Base-by-base conservation (phyloP, 2,797 vertebrate genomes). In the Helicolenus hilgendorfi region DNA sequence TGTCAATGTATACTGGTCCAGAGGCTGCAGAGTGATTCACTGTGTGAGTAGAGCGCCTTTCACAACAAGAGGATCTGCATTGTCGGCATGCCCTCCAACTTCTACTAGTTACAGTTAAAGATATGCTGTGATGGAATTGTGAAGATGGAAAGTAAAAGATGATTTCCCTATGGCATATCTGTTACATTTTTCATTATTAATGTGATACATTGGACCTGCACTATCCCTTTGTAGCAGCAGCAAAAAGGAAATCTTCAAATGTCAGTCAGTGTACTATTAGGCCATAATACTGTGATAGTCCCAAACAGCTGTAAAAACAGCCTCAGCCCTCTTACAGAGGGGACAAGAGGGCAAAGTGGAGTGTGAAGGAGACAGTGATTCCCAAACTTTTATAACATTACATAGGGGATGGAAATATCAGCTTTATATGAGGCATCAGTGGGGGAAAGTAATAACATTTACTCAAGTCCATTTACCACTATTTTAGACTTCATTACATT, bases 281-380 rank as follows among this genome's bases (percentile, higher is more conserved):
- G 31, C 31, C 29, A 4, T 64, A 58, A 72, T 6, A 67, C 6
- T 63, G 26, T 63, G 36, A 60, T 31, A 1, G 18, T 36, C 14
- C 36, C 49, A 56, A 55, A 77, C 49, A 58, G 73, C 60, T 62
- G 72, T 65, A 36, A 72, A 29, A 83, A 41, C 45, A 72, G 26
- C 22, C 14, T 58, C 8, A 75, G 71, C 26, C n/a, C 36, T 56
- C 49, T 11, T 55, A 10, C 65, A n/a, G 18, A 33, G 24, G 33
- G 33, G n/a, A 53, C 55, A 86, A 15, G 10, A 58, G 58, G 49
- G 14, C 13, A n/a, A 72, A 11, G 62, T 29, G 15, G 20, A 53
- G 24, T n/a, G 14, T 35, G 67, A 29, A 63, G 33, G 29, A 81
- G 38, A 22, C 18, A 22, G 49, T 5, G 8, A 5, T 18, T 41